Evolutionary conservation across 35 echinoderm and acorn worm genomes (phyloP).

Genomic region (Chiridota heheva): DNA sequence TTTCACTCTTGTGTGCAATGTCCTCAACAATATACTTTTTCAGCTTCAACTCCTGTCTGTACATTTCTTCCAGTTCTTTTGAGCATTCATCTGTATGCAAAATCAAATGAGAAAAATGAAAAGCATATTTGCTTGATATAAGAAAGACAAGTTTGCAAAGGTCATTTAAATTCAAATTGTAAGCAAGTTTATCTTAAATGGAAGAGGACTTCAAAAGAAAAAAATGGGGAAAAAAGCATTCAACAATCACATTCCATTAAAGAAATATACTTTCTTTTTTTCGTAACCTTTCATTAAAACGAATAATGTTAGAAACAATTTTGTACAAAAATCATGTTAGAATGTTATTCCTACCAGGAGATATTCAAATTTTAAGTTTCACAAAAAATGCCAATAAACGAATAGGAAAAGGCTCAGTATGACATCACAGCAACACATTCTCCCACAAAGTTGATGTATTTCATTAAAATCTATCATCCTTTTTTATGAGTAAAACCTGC

Average conservation of each 20-base stretch:
- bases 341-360: no score
- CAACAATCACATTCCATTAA: no score
- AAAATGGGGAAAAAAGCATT: no score
- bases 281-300: neutral
- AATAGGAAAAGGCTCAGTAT: no score
- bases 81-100: constrained; percentile 68
- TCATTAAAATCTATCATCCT: no score
- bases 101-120: constrained; percentile 14
- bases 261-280: neutral
- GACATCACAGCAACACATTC: no score
- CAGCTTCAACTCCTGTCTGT: constrained; percentile 63
- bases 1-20: constrained; percentile 70
- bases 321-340: no score
- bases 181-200: no score
- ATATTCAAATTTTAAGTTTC: no score
- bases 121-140: neutral
- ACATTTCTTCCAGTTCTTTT: constrained; percentile 69
- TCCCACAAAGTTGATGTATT: neutral
- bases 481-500: no score
- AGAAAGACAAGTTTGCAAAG: neutral
- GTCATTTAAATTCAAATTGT: neutral
- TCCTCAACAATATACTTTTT: constrained; percentile 77
- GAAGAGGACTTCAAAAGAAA: no score
- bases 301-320: neutral
- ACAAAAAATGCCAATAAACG: no score